Percentiles rank a stretch among this genome's conserved stretches.
Evolutionary conservation across 2,888 invertebrate species (phyloP).

Genomic region (Lasioglossum morio): DNA sequence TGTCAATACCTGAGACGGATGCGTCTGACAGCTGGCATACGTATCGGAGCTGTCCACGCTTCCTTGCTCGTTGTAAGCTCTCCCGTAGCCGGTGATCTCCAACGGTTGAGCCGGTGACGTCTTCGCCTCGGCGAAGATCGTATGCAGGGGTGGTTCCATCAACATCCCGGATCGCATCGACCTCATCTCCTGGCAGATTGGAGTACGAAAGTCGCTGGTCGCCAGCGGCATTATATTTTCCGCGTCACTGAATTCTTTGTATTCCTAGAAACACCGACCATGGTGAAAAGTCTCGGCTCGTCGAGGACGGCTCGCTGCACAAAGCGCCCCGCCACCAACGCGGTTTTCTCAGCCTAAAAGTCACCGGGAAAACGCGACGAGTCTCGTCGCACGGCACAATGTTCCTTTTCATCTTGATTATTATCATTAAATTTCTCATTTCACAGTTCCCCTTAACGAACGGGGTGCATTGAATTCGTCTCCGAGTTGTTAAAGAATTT

Average conservation of each 20-base stretch:
- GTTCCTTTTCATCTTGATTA: neutral
- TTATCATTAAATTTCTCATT: neutral
- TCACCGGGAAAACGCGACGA: constrained; percentile 4
- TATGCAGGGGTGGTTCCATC: constrained; percentile 33
- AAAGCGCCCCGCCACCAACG: neutral
- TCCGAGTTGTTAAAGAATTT: neutral
- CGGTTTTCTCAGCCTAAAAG: constrained; percentile 1
- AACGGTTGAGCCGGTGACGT: constrained; percentile 62
- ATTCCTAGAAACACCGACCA: constrained; percentile 88
- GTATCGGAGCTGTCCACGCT: constrained; percentile 94
- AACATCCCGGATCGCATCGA: constrained; percentile 83
- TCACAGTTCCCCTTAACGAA: neutral
- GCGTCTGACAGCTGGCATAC: constrained; percentile 98
- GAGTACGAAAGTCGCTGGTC: constrained; percentile 93
- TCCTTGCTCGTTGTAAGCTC: constrained; percentile 83
- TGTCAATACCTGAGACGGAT: constrained; percentile 90
- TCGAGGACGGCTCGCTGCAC: neutral
- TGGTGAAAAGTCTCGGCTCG: constrained; percentile 58
- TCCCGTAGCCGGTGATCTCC: constrained; percentile 74
- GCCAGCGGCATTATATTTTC: constrained; percentile 95
- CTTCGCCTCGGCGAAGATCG: constrained; percentile 53
- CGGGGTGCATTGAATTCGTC: neutral
- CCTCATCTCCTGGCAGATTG: constrained; percentile 93
- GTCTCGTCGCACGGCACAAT: neutral
- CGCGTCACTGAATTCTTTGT: constrained; percentile 96